Percentiles rank a stretch among this genome's conserved stretches.
Conservation (phyloP, 2,888 invertebrate genomes). For the Epirrhoe tristata region DNA sequence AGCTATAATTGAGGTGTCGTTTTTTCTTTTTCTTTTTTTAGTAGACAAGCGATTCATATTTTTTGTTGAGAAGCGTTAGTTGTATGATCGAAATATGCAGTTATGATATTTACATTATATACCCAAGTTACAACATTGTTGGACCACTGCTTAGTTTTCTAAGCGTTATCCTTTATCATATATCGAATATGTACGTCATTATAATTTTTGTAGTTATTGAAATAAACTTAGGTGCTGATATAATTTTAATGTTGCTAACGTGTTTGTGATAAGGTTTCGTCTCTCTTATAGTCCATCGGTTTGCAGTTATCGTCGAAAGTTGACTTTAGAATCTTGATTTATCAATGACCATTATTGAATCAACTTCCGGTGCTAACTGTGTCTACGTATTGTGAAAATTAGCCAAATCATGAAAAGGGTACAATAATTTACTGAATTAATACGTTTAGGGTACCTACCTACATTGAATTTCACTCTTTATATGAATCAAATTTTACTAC, state of each 20-base stretch:
- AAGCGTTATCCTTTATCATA: slow-evolving; percentile 66
- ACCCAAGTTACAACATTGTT: slow-evolving; percentile 54
- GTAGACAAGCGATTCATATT: slow-evolving; percentile 40
- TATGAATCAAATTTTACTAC: slow-evolving; percentile 79
- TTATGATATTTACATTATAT: slow-evolving; percentile 69
- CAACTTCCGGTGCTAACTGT: neutral
- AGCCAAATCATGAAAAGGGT: slow-evolving; percentile 84
- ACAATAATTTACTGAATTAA: slow-evolving; percentile 63
- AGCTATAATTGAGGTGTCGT: neutral
- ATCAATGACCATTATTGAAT: neutral
- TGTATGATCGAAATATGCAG: slow-evolving; percentile 64
- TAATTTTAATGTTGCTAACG: slow-evolving; percentile 77
- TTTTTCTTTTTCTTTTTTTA: too few species aligned
- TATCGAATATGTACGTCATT: slow-evolving; percentile 68
- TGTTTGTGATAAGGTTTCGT: slow-evolving; percentile 76
- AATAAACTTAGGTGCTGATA: slow-evolving; percentile 80
- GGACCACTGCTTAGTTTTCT: slow-evolving; percentile 75
- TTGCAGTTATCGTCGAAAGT: slow-evolving; percentile 38
- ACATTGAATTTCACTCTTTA: slow-evolving; percentile 77
- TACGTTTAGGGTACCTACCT: slow-evolving; percentile 71
- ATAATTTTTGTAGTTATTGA: slow-evolving; percentile 69
- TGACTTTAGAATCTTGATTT: neutral
- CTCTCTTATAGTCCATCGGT: slow-evolving; percentile 76
- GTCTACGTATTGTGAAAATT: slow-evolving; percentile 59
- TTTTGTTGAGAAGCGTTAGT: slow-evolving; percentile 75